Conservation (phyloP, 2,797 vertebrate species). For the Sebastes nivosus region DNA sequence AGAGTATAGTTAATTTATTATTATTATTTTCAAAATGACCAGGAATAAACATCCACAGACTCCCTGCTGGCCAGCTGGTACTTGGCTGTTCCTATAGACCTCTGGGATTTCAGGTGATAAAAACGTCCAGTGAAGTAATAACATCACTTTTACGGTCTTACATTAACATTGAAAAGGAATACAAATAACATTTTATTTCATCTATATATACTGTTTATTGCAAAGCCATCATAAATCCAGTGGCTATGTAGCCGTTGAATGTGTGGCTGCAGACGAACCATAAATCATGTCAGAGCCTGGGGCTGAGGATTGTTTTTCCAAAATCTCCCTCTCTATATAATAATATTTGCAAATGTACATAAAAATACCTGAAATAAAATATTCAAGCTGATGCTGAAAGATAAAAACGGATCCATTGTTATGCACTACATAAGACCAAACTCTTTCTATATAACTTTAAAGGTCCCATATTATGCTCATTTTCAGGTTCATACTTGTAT, state of each 20-base stretch:
- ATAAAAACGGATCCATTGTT: neutral
- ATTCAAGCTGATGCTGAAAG: neutral
- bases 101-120: constrained; percentile 32
- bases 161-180: constrained; percentile 26
- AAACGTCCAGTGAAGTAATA: constrained; percentile 25
- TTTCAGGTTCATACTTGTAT: too few species aligned
- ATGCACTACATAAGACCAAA: neutral
- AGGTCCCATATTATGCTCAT: too few species aligned
- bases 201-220: constrained; percentile 22
- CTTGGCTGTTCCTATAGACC: neutral
- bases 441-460: neutral
- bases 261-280: neutral
- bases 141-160: constrained; percentile 35
- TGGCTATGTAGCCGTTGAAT: constrained; percentile 24
- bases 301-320: neutral
- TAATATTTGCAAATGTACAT: neutral
- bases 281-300: constrained; percentile 4
- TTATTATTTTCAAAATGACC: neutral
- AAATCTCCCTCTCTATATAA: too few species aligned
- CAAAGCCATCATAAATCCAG: constrained; percentile 21
- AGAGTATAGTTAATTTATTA: neutral
- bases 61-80: neutral
- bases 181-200: constrained; percentile 29
- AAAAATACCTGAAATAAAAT: neutral
- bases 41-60: neutral